These are phyloP conservation scores for Allophyes oxyacanthae DNA, from an alignment of 2,888 invertebrate genomes.

Conservation along the genomic window DNA sequence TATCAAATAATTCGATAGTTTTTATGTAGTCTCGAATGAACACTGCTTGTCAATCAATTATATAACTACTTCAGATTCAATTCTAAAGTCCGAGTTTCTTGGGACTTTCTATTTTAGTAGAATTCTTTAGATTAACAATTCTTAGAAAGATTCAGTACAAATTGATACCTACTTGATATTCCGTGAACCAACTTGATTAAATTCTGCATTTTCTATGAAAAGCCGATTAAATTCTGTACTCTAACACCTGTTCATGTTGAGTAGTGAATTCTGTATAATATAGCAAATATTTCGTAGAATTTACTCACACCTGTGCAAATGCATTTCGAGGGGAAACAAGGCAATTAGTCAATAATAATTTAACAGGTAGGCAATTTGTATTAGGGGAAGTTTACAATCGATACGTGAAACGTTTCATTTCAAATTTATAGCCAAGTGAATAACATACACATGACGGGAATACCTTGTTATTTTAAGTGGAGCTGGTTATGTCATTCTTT, in stretches of 20 bases:
- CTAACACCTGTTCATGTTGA: background rate
- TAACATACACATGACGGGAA: constrained; percentile 16
- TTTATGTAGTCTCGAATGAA: background rate
- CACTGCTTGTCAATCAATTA: background rate
- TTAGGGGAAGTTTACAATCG: constrained; percentile 49
- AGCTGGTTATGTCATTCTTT: too few relatives aligned
- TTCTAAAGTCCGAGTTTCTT: too few relatives aligned
- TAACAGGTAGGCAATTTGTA: constrained; percentile 52
- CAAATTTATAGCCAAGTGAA: constrained; percentile 28
- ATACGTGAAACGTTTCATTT: constrained; percentile 29
- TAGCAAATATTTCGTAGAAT: constrained; percentile 27
- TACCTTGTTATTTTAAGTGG: constrained; percentile 7
- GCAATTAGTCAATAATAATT: constrained; percentile 57
- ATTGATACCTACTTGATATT: too few relatives aligned
- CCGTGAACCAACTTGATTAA: too few relatives aligned
- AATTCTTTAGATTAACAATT: too few relatives aligned
- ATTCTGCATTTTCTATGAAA: too few relatives aligned
- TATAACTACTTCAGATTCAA: too few relatives aligned
- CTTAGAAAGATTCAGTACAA: too few relatives aligned
- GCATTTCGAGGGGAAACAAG: constrained; percentile 45
- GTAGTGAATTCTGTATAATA: constrained; percentile 6
- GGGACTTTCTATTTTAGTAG: too few relatives aligned
- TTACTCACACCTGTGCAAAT: constrained; percentile 48
- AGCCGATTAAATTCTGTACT: constrained; percentile 21
- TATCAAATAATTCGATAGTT: background rate